These are phyloP conservation scores for Aphelenchoides avenae DNA, from an alignment of 1,140 invertebrate genomes.

Conservation along the genomic window DNA sequence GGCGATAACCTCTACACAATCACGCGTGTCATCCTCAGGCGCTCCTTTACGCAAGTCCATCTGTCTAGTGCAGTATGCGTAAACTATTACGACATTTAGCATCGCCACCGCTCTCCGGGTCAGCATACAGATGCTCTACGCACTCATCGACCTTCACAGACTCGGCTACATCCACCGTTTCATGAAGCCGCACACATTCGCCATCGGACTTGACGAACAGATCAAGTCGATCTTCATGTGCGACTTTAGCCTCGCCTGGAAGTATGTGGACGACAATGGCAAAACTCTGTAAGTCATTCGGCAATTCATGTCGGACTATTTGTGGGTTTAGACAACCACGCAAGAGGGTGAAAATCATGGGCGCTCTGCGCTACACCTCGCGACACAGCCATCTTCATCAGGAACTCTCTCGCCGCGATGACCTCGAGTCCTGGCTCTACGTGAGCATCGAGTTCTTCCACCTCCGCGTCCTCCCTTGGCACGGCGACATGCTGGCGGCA, in stretches of 20 bases:
- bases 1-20: slow-evolving; percentile 31
- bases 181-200: slow-evolving; percentile 10
- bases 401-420: no score
- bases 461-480: slow-evolving; percentile 10
- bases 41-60: slow-evolving; percentile 21
- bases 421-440: slow-evolving; percentile 27
- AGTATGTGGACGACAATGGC: no score
- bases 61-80: no score
- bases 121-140: slow-evolving; percentile 10
- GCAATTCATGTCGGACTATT: no score
- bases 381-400: no score
- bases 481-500: slow-evolving; percentile 15
- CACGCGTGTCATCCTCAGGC: slow-evolving; percentile 15
- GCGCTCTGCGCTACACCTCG: no score
- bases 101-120: slow-evolving; percentile 16
- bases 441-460: slow-evolving; percentile 19
- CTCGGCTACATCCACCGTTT: slow-evolving; percentile 18
- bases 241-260: no score
- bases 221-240: no score
- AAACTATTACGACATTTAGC: no score
- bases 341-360: no score
- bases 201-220: slow-evolving; percentile 12
- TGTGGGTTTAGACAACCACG: no score
- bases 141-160: slow-evolving; percentile 4
- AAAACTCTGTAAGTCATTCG: no score